phyloP scores from a whole-genome alignment of 1,140 invertebrate species.

The Atopsyche davidsoni region DNA sequence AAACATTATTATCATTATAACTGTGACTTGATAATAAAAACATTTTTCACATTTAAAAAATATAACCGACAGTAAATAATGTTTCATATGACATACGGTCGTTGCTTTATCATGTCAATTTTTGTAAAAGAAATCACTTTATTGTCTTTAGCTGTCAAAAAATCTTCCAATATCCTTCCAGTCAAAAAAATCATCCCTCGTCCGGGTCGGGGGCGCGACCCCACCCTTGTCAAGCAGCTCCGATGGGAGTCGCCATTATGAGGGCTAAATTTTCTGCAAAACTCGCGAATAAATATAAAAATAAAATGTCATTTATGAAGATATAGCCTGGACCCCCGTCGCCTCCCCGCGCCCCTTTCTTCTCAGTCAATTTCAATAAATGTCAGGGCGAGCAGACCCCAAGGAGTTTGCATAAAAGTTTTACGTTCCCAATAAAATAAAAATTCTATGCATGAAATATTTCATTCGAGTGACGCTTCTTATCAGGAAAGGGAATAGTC shows the following conservation, averaged over 20 bases:
- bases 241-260: constrained; percentile 1
- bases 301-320: constrained; percentile 17
- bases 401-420: constrained; percentile 21
- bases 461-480: background rate
- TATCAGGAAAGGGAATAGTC: background rate
- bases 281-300: constrained; percentile 9
- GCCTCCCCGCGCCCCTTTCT: background rate
- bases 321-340: too few relatives aligned
- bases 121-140: too few relatives aligned
- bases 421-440: constrained; percentile 15
- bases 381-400: constrained; percentile 7
- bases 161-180: too few relatives aligned
- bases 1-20: too few relatives aligned
- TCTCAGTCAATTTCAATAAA: constrained; percentile 23
- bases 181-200: too few relatives aligned
- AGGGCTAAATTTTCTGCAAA: constrained; percentile 1
- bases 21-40: too few relatives aligned
- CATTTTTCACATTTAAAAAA: too few relatives aligned
- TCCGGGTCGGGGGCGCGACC: too few relatives aligned
- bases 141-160: too few relatives aligned
- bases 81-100: too few relatives aligned
- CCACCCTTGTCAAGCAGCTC: background rate
- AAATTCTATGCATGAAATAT: constrained; percentile 13
- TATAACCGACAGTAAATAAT: too few relatives aligned
- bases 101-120: too few relatives aligned